Conservation (phyloP, 2,797 vertebrate species). For the Phaenicophaeus curvirostris region DNA sequence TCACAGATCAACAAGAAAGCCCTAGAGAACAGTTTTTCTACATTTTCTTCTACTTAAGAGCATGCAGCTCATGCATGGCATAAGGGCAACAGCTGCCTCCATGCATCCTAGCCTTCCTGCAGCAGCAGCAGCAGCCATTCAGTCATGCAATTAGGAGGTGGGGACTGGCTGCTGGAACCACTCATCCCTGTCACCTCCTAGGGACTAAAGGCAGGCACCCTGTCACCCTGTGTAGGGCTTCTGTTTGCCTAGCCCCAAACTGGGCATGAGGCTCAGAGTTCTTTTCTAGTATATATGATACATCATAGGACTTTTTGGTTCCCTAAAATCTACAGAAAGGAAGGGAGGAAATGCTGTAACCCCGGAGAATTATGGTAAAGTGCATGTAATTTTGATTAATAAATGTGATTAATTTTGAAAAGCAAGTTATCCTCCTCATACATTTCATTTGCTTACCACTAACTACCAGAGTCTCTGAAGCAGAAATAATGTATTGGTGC, state of each 20-base stretch:
- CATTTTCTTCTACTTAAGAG: not conserved
- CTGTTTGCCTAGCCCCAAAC: not conserved
- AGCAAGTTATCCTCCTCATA: not conserved
- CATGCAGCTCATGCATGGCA: not conserved
- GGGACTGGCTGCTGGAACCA: not conserved
- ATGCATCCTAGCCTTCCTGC: not conserved
- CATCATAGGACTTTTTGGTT: not conserved
- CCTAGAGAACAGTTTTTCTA: not conserved
- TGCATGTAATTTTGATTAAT: not conserved
- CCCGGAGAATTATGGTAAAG: not conserved
- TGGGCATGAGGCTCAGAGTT: not conserved
- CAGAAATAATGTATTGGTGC: constrained; percentile 20
- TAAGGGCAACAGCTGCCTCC: not conserved
- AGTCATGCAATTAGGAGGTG: not conserved
- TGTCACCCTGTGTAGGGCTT: not conserved
- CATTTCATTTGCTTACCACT: not conserved
- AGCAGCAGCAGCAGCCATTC: not conserved
- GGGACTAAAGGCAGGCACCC: not conserved
- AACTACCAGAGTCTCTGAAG: not conserved
- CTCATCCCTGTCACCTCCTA: not conserved
- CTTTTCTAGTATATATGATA: not conserved
- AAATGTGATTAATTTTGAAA: constrained; percentile 14
- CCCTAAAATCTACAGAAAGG: not conserved
- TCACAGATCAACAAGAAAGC: not conserved
- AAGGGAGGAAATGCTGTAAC: not conserved